Evolutionary conservation across 1,140 invertebrate species (phyloP).

Genomic region (Pogonus chalceus): DNA sequence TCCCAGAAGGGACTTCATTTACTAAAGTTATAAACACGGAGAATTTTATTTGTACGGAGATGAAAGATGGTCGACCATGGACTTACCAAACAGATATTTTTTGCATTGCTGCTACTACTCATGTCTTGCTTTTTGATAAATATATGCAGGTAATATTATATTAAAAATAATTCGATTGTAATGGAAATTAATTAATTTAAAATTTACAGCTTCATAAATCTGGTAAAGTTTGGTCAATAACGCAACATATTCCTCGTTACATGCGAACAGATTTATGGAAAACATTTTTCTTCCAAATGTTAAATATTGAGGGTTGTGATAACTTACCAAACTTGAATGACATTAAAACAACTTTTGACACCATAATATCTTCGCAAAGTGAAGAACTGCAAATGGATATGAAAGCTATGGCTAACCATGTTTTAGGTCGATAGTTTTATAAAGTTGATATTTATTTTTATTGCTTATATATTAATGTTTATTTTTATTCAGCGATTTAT

Average conservation of each 20-base stretch:
- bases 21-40: conserved; percentile 60
- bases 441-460: no score
- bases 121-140: conserved; percentile 74
- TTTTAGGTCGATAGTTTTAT: not conserved
- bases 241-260: conserved; percentile 21
- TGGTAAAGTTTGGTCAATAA: not conserved
- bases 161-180: conserved; percentile 55
- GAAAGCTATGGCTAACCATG: not conserved
- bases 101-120: conserved; percentile 75
- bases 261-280: conserved; percentile 29
- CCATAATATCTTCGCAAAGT: not conserved
- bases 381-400: not conserved
- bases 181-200: conserved; percentile 10
- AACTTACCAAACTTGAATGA: not conserved
- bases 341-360: conserved; percentile 1
- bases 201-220: not conserved
- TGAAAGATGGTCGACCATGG: conserved; percentile 79
- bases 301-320: conserved; percentile 8
- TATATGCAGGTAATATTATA: conserved; percentile 76
- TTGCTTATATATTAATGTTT: no score
- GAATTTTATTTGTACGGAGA: conserved; percentile 76
- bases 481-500: no score
- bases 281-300: conserved; percentile 22
- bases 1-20: conserved; percentile 70
- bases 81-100: conserved; percentile 87